Percentiles rank a stretch among this genome's conserved stretches.
phyloP scores from a whole-genome alignment of 1,140 invertebrate species.

The Listronotus bonariensis region DNA sequence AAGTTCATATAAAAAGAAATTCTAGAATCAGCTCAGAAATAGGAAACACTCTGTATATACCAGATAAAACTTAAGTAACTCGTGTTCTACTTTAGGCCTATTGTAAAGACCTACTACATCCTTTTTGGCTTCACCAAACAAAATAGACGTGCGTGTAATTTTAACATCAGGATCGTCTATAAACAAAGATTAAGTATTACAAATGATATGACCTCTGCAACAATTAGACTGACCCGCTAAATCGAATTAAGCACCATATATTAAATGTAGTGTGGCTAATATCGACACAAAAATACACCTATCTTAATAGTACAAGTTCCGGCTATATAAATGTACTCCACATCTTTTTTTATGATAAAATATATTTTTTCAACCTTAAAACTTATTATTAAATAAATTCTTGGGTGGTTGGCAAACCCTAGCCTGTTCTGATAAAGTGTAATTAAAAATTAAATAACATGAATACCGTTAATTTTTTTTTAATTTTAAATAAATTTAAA shows the following conservation, averaged over 20 bases:
- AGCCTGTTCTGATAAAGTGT: too few relatives aligned
- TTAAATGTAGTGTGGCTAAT: constrained; percentile 46
- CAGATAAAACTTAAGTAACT: constrained; percentile 23
- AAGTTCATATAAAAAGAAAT: too few relatives aligned
- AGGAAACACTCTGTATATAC: too few relatives aligned
- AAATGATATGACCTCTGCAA: constrained; percentile 52
- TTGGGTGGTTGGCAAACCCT: too few relatives aligned
- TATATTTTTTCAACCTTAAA: too few relatives aligned
- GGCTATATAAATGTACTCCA: background rate
- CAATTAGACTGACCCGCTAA: constrained; percentile 51
- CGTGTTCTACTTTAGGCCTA: constrained; percentile 22
- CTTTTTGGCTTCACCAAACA: constrained; percentile 24
- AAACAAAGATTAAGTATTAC: constrained; percentile 52
- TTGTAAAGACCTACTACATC: constrained; percentile 28
- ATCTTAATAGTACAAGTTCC: too few relatives aligned
- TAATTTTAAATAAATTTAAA: too few relatives aligned
- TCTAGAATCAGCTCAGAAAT: too few relatives aligned
- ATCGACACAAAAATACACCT: constrained; percentile 36
- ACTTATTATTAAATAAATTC: too few relatives aligned
- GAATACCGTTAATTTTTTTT: too few relatives aligned
- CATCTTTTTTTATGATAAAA: too few relatives aligned
- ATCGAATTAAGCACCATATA: constrained; percentile 46
- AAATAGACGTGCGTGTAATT: constrained; percentile 42
- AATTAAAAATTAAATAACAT: too few relatives aligned
- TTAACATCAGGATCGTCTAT: constrained; percentile 46